Conservation (phyloP, 2,888 invertebrate genomes). For the Melikaiella ostensackeni region DNA sequence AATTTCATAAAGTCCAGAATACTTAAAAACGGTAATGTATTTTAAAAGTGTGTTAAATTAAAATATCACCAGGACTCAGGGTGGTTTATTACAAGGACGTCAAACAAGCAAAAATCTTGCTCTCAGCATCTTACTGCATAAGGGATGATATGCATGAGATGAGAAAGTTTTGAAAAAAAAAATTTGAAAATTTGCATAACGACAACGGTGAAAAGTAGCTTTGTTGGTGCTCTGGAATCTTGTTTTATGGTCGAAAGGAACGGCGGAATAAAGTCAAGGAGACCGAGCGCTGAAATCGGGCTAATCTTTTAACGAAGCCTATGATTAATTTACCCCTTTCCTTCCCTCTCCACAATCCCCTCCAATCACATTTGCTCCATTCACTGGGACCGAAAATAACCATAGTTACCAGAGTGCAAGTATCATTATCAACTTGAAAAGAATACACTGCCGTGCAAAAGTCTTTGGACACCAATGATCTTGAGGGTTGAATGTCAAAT, state of each 20-base stretch:
- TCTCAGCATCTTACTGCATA: background rate
- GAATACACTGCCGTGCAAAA: too few species aligned
- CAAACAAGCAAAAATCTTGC: background rate
- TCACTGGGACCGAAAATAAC: constrained; percentile 9
- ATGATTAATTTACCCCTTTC: constrained; percentile 38
- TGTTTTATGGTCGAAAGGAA: constrained; percentile 26
- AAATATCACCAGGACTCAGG: too few species aligned
- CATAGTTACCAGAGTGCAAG: background rate
- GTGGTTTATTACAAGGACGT: too few species aligned
- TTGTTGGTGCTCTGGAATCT: constrained; percentile 37
- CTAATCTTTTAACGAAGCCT: constrained; percentile 36
- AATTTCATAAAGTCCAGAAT: too few species aligned
- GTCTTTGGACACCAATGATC: too few species aligned
- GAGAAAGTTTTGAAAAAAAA: constrained; percentile 9
- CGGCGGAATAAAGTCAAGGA: constrained; percentile 25
- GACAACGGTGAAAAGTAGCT: constrained; percentile 22
- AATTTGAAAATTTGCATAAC: constrained; percentile 8
- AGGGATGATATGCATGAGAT: background rate
- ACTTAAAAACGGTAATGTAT: too few species aligned
- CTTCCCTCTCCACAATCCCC: background rate
- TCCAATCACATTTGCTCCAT: constrained; percentile 1
- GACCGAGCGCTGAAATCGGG: constrained; percentile 32
- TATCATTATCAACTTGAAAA: background rate
- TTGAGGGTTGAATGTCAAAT: too few species aligned
- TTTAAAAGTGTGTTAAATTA: too few species aligned